A percentile compares a stretch with the other conserved stretches of the same genome.
phyloP scores from a whole-genome alignment of 2,113 vertebrate species.

The Dascyllus trimaculatus region DNA sequence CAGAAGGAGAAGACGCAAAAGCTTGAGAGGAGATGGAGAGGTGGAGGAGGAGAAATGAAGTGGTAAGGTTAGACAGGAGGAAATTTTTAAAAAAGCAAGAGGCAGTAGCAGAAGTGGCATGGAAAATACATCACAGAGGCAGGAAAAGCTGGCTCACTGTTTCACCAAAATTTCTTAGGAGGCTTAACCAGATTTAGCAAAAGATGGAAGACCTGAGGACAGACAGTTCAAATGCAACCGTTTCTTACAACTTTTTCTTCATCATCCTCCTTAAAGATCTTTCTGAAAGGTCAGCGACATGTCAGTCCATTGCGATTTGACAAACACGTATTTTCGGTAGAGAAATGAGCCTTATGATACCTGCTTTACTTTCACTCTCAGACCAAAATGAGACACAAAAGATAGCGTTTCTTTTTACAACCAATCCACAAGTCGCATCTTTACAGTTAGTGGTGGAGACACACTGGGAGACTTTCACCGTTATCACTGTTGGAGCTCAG shows the following conservation, averaged over 20 bases:
- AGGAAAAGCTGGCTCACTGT: background rate
- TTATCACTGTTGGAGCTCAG: conserved; percentile 46
- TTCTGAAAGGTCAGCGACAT: background rate
- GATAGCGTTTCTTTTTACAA: background rate
- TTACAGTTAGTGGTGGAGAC: background rate
- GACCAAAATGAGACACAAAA: background rate
- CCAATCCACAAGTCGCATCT: conserved; percentile 7
- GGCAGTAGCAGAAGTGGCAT: background rate
- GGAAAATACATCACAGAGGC: too few relatives aligned
- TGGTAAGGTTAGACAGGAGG: background rate
- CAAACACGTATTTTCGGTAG: too few relatives aligned
- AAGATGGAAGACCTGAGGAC: background rate
- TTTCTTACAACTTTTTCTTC: background rate
- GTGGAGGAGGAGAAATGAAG: conserved; percentile 1
- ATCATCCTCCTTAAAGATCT: background rate
- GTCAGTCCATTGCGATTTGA: background rate
- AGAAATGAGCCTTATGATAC: background rate
- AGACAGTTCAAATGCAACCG: background rate
- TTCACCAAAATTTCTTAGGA: background rate
- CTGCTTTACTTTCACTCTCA: background rate
- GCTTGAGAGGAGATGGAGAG: conserved; percentile 30
- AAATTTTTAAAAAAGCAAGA: background rate
- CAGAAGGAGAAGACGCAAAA: conserved; percentile 49
- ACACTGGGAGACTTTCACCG: conserved; percentile 32
- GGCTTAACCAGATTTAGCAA: background rate